Evolutionary conservation across 2,113 vertebrate species (phyloP).

Genomic region (Xenopus borealis): DNA sequence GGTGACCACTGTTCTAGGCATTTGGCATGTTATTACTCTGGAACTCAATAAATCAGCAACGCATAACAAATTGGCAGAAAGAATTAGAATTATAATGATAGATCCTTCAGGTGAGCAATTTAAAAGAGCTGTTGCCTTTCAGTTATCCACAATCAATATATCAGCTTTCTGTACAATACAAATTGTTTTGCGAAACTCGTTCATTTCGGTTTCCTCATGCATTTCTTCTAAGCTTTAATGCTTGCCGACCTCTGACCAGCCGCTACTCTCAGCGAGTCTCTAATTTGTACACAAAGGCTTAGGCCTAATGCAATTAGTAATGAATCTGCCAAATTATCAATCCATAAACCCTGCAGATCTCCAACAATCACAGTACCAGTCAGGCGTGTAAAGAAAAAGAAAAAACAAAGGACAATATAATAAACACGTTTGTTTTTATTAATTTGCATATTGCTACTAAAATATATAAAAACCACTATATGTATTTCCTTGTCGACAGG

Average conservation of each 20-base stretch:
- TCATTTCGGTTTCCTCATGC: conserved; percentile 15
- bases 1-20: too few relatives aligned
- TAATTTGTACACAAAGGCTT: conserved; percentile 67
- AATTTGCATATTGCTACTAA: conserved; percentile 5
- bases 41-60: too few relatives aligned
- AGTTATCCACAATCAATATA: conserved; percentile 30
- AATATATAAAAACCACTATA: neutral
- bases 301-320: conserved; percentile 73
- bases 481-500: too few relatives aligned
- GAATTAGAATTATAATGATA: conserved; percentile 20
- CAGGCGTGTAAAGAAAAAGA: conserved; percentile 33
- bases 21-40: too few relatives aligned
- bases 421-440: neutral
- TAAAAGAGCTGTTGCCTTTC: conserved; percentile 28
- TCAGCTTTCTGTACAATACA: conserved; percentile 28
- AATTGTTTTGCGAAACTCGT: conserved; percentile 38
- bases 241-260: conserved; percentile 30
- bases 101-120: conserved; percentile 6
- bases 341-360: conserved; percentile 65
- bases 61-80: too few relatives aligned
- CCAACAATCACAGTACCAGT: conserved; percentile 50
- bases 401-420: conserved; percentile 39
- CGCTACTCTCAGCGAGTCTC: conserved; percentile 51
- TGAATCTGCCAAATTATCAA: conserved; percentile 74
- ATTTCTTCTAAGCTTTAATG: conserved; percentile 19